Base-by-base conservation (phyloP, 2,888 invertebrate species). In the Heterodera filipjevi region DNA sequence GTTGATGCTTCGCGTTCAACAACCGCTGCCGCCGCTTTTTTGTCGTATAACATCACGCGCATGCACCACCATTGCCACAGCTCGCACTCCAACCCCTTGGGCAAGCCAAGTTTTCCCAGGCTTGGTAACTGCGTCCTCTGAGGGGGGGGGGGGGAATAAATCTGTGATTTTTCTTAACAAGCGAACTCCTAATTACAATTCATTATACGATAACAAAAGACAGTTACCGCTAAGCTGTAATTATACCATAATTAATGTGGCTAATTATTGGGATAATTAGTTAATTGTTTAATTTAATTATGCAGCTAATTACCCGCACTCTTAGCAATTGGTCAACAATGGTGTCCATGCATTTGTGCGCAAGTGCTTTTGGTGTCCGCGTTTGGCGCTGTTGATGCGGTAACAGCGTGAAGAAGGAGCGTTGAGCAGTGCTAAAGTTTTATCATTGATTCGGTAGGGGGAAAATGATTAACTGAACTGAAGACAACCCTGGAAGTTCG, bases 341-440 rank as follows among this genome's bases (percentile, higher is more conserved):
- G 22, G 46, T 22, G 44, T 64, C 66, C 44, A 66, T 66, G 68
- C 75, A 75, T 44, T 66, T 22, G 19, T 75, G 59, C 46, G 33
- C 19, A 27, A 75, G 68, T 22, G 75, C 35, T 22, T 46, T 49
- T 30, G 68, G 44, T 53, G 44, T 32, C 14, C 59, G 30, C 59
- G 33, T 30, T 35, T 49, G 59, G 66, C 39, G 27, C 30, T 44
- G 30, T 32, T 30, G 35, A 75, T 46, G 32, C 30, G 30, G 30
- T 22, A 46, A 35, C 33, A 75, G 27, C 22, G 19, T 53, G 46
- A 75, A 75, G 44, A 19, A 33, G 10, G 75, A 75, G 46, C 35
- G 66, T 75, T 75, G 75, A n/a, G 66, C 32, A n/a, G 64, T 68
- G 27, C 74, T 74, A 6, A 35, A 73, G n/a, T n/a, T n/a, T n/a